Evolutionary conservation across 2,113 vertebrate genomes (phyloP).

Genomic region (Platysternon megacephalum): DNA sequence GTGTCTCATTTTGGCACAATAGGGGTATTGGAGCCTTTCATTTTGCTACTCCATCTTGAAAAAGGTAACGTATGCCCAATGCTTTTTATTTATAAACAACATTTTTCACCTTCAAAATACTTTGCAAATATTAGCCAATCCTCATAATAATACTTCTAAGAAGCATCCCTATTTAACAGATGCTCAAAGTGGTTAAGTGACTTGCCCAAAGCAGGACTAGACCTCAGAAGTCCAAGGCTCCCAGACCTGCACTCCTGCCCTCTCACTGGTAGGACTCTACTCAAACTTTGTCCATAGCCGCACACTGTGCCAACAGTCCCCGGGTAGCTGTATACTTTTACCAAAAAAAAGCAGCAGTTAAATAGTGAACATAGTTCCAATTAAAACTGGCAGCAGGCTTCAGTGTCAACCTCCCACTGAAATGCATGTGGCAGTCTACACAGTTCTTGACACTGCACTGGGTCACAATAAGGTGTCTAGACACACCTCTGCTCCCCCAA

Average conservation of each 20-base stretch:
- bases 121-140: neutral
- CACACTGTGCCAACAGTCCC: rapidly evolving
- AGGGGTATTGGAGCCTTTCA: neutral
- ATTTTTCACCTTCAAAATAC: neutral
- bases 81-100: neutral
- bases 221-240: neutral
- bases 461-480: rapidly evolving
- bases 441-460: rapidly evolving
- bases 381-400: neutral
- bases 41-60: neutral
- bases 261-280: neutral
- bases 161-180: too few relatives aligned
- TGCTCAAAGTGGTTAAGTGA: too few relatives aligned
- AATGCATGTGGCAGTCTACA: rapidly evolving
- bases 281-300: rapidly evolving
- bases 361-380: rapidly evolving
- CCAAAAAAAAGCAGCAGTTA: neutral
- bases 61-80: neutral
- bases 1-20: neutral
- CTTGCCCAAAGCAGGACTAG: neutral
- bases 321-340: rapidly evolving
- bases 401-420: neutral
- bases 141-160: neutral
- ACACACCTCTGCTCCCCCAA: neutral
- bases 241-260: rapidly evolving